Evolutionary conservation across 2,113 vertebrate genomes (phyloP), one percentile per base, ranked within the genome.

Genomic region (Laticauda laticaudata): DNA sequence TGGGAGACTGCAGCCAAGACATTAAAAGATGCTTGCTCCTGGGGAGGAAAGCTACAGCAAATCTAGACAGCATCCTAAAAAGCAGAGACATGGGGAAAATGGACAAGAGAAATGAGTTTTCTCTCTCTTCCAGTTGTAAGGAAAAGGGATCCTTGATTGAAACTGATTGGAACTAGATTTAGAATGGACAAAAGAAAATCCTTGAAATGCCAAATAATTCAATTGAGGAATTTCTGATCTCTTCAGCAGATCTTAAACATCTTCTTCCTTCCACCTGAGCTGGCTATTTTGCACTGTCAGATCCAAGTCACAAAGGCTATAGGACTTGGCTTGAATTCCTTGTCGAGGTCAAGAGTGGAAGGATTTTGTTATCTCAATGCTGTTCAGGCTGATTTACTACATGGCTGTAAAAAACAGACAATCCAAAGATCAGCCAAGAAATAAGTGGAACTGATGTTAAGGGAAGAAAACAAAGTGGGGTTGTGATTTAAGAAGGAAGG

Each of bases 331-430:
- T 9, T 21, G 59, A 89, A 54, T 87, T 55, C 64, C 10, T 55
- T 91, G 21, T 54, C 43, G 39, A 91, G 91, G 92, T 88, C 45
- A 92, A 93, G 39, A 93, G 29, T 45, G 2, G 86, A 57, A 61
- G 54, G 88, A 34, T 59, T 55, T 90, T 5, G 0, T 43, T 90
- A 48, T 29, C 90, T 55, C 26, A 93, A 92, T 92, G 14, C 91
- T 23, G 48, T 26, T 95, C 96, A 95, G 91, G 94, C 90, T 92
- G 90, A 20, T 97, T 97, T 97, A 97, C 95, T 92, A 86, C 90
- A 91, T 51, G 55, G 96, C 81, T 95, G 39, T 94, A 90, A 56
- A 93, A 7, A 43, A 20, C 6, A 88, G 53, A 81, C 2, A 1
- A 59, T 90, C 3, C 3, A 92, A 69, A 6, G 87, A 92, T 0